A percentile compares a stretch with the other conserved stretches of the same genome.
Conservation (phyloP, 2,888 invertebrate genomes). For the Ophonus ardosiacus region DNA sequence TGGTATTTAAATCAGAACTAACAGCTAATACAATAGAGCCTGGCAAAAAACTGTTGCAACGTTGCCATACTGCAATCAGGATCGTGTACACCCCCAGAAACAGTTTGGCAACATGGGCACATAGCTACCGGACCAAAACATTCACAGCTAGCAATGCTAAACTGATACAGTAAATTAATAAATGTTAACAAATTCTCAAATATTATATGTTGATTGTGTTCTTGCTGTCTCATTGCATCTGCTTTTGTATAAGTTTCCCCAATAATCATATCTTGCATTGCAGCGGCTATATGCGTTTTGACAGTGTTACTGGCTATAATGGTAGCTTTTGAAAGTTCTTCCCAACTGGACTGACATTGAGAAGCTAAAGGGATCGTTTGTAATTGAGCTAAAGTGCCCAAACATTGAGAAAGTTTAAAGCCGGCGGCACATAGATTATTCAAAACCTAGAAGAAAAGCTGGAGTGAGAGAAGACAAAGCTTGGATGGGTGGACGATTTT, state of each 20-base stretch:
- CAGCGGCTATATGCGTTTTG: constrained; percentile 80
- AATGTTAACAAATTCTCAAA: constrained; percentile 82
- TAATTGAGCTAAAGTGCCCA: constrained; percentile 78
- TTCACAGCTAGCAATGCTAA: constrained; percentile 82
- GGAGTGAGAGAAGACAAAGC: neutral
- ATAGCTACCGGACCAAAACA: constrained; percentile 81
- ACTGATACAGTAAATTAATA: constrained; percentile 83
- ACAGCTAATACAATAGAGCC: too few species aligned
- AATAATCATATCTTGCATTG: constrained; percentile 78
- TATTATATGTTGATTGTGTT: constrained; percentile 77
- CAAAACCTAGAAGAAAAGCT: constrained; percentile 76
- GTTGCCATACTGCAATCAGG: constrained; percentile 80
- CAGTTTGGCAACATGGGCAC: constrained; percentile 81
- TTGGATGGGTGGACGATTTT: neutral
- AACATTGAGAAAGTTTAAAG: constrained; percentile 80
- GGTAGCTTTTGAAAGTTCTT: constrained; percentile 81
- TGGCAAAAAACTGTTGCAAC: constrained; percentile 78
- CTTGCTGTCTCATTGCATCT: constrained; percentile 75
- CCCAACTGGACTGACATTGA: constrained; percentile 80
- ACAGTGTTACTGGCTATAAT: constrained; percentile 81
- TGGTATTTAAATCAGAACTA: too few species aligned
- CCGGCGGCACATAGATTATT: constrained; percentile 82
- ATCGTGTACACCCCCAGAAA: constrained; percentile 79
- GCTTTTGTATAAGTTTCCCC: constrained; percentile 75
- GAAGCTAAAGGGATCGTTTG: constrained; percentile 74